Base-by-base conservation (phyloP, 2,888 invertebrate species). In the Melangyna quadrimaculata region DNA sequence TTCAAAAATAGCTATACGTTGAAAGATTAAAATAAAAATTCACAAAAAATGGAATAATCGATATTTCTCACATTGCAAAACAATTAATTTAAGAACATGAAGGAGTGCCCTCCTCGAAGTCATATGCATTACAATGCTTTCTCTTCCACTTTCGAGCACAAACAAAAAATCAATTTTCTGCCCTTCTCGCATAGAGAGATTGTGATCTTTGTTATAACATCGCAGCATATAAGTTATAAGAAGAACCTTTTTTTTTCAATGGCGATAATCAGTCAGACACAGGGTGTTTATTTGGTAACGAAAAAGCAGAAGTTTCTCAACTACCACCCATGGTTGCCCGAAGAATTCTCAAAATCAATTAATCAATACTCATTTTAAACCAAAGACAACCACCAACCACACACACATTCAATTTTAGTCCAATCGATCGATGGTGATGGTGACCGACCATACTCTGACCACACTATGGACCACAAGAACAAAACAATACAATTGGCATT, bases 271-370 rank as follows among this genome's bases (percentile, higher is more conserved):
- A 67, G 45, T 79, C 74, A 78, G 71, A 72, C 53, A 75, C 74
- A 74, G 79, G 74, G 83, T 84, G 83, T 84, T 84, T 84, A 84
- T 84, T 84, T 84, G 83, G 84, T 79, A 82, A 82, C 77, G 27
- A 63, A 27, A 43, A 48, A 72, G 67, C 72, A 67, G 63, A 59
- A 77, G 72, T 82, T 19, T 45, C 69, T 69, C 63, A 63, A 63
- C 77, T 80, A 72, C 86, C 86, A 80, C 80, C 86, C 80, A 86
- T 69, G 80, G 77, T 65, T 78, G 69, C 78, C 55, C 61, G 43
- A 55, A 65, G 22, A 82, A 69, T 69, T 45, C 40, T 4, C 32
- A 29, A 75, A 75, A 80, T 69, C 86, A 86, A 86, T 86, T 86
- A 86, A 86, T 86, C 86, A 86, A 86, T 77, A 84, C 80, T 55